Base-by-base conservation (phyloP, 2,888 invertebrate species). In the Nomada hirtipes region DNA sequence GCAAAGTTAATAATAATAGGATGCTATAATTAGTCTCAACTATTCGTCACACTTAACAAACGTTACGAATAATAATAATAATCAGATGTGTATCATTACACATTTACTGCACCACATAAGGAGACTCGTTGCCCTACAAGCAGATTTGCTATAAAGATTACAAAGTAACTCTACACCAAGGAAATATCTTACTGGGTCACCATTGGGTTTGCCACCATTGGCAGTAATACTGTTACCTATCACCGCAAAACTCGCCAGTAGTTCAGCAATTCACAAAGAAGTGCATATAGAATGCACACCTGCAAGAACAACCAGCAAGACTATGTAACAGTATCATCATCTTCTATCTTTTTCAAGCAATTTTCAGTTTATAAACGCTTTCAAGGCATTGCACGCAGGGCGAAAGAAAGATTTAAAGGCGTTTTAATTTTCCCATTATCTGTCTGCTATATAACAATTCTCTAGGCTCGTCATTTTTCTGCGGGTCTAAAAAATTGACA, bases 341-440 rank as follows among this genome's bases (percentile, higher is more conserved):
- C n/a, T 26, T 18, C 23, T 15, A n/a, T 18, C 9, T 47, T 15
- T 9, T 3, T 1, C 4, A 4, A 15, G 55, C 18, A 18, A 68
- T 55, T 23, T 42, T 64, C 59, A 9, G 18, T 23, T 42, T 36
- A 36, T 4, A 47, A 13, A 18, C 4, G 47, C 36, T 47, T 47
- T 47, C 47, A 47, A 47, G 47, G 47, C 13, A 20, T 57, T 20
- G 23, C 4, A 29, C 36, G 15, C 20, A n/a, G 4, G 26, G 13
- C 18, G 42, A 20, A 23, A 47, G 23, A 18, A 26, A 26, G 23
- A n/a, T 69, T 26, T 26, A 26, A 2, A 26, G 26, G 26, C 73
- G 57, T 65, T 36, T 60, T 60, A 68, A 78, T 84, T 84, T 76
- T 78, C 73, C 67, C 71, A 77, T 84, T 82, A 82, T 78, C 75